Percentiles rank a stretch among this genome's conserved stretches.
Conservation (phyloP, 1,140 invertebrate species). For the Harlomillsia oculata region DNA sequence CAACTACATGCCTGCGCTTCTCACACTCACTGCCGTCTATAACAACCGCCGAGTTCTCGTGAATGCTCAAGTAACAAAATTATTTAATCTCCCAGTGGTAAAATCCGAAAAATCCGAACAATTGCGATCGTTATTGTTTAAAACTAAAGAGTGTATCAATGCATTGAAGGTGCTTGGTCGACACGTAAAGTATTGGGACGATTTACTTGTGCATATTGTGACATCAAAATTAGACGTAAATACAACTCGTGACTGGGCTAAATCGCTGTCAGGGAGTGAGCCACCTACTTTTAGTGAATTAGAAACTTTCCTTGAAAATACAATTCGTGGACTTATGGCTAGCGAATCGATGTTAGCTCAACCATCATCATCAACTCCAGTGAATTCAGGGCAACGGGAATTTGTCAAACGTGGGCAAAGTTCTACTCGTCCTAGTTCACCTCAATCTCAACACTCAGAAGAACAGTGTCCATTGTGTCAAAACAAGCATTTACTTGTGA, state of each 20-base stretch:
- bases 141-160: slow-evolving; percentile 9
- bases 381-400: not conserved
- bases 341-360: not conserved
- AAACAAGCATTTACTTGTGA: not conserved
- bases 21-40: too few relatives aligned
- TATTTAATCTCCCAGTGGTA: too few relatives aligned
- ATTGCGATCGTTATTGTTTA: too few relatives aligned
- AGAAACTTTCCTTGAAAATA: not conserved
- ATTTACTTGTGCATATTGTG: slow-evolving; percentile 7
- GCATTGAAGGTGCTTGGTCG: not conserved
- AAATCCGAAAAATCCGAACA: too few relatives aligned
- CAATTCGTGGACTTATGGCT: not conserved
- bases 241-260: slow-evolving; percentile 1
- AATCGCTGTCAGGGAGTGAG: not conserved
- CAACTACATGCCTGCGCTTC: too few relatives aligned
- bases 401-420: not conserved
- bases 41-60: too few relatives aligned
- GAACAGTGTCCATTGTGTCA: not conserved
- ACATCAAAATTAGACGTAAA: slow-evolving; percentile 16
- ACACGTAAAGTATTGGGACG: slow-evolving; percentile 9
- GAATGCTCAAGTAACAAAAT: too few relatives aligned
- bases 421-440: too few relatives aligned
- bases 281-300: not conserved
- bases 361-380: not conserved
- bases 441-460: too few relatives aligned